phyloP scores from a whole-genome alignment of 2,113 vertebrate genomes.

The Phrynosoma platyrhinos region DNA sequence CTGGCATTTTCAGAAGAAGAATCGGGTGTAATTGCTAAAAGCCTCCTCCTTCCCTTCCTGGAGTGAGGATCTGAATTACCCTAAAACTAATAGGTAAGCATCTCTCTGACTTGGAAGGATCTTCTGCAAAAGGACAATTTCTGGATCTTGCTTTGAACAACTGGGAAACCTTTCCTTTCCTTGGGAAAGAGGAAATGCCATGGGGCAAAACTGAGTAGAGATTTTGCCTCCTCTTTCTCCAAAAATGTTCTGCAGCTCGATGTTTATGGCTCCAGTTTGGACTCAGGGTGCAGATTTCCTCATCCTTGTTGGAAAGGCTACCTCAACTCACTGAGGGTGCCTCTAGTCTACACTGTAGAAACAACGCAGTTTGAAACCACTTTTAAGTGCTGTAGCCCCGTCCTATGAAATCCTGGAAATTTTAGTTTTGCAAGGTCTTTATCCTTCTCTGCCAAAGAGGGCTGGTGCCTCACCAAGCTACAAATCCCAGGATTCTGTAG shows the following conservation, averaged over 20 bases:
- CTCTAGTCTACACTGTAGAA: no score
- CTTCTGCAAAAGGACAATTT: not conserved
- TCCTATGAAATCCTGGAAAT: no score
- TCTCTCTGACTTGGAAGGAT: not conserved
- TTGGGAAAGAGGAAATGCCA: rapidly evolving
- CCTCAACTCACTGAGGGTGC: no score
- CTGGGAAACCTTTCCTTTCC: not conserved
- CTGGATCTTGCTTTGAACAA: not conserved
- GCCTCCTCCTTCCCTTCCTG: not conserved
- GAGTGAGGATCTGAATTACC: rapidly evolving
- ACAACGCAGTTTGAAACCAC: no score
- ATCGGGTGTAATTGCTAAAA: not conserved
- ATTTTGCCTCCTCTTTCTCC: not conserved
- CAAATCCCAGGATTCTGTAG: no score
- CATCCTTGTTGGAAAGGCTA: no score
- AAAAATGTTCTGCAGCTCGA: not conserved
- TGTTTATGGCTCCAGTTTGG: no score
- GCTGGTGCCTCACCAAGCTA: no score
- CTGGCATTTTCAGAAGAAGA: not conserved
- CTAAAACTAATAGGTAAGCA: rapidly evolving
- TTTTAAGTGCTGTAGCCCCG: no score
- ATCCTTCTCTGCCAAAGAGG: no score
- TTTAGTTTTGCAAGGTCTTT: no score
- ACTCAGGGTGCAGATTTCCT: no score
- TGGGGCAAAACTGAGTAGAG: not conserved